phyloP scores from a whole-genome alignment of 2,113 vertebrate genomes.

The Crotalus horridus region DNA sequence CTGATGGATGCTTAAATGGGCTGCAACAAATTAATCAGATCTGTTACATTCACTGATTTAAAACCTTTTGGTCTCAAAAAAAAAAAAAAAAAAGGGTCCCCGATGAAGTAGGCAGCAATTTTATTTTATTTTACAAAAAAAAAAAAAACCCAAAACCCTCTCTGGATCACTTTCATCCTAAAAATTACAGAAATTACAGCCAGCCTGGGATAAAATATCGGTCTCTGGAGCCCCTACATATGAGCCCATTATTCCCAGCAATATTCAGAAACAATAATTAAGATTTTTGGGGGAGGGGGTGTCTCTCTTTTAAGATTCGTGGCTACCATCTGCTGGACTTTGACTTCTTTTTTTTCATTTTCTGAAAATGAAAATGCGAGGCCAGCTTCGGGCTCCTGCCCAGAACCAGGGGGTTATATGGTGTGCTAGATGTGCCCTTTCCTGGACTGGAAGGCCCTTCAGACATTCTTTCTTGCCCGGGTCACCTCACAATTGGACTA shows the following conservation, averaged over 20 bases:
- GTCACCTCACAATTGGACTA: too few species aligned
- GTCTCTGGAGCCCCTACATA: not conserved
- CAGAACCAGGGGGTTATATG: too few species aligned
- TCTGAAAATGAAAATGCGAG: too few species aligned
- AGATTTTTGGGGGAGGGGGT: not conserved
- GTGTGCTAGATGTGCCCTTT: too few species aligned
- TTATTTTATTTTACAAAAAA: not conserved
- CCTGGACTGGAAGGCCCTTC: too few species aligned
- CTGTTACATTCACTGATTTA: not conserved
- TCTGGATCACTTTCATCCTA: not conserved
- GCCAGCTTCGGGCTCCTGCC: too few species aligned
- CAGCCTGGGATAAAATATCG: not conserved
- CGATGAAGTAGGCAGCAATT: not conserved
- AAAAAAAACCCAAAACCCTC: not conserved
- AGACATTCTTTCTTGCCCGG: too few species aligned
- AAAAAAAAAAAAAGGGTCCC: not conserved
- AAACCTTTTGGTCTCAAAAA: not conserved
- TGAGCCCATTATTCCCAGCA: not conserved
- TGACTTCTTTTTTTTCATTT: too few species aligned
- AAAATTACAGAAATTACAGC: not conserved
- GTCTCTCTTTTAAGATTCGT: too few species aligned
- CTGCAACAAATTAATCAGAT: not conserved
- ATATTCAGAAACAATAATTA: not conserved
- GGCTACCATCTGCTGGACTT: too few species aligned
- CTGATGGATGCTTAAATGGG: not conserved